Evolutionary conservation across 2,888 invertebrate genomes (phyloP).

Genomic region (Ommatoiulus sabulosus): DNA sequence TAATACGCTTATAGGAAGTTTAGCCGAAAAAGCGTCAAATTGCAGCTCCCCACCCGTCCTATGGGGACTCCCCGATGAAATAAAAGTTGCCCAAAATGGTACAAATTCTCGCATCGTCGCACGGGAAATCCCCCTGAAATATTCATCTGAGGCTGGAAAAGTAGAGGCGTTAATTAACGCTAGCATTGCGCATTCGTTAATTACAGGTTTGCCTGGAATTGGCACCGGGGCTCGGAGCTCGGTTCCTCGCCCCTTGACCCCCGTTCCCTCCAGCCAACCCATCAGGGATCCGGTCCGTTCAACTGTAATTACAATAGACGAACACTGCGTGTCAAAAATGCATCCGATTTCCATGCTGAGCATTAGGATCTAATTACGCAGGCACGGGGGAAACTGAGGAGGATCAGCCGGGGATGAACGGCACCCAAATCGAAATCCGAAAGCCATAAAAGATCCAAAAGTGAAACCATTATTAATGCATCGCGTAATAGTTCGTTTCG

Average conservation of each 20-base stretch:
- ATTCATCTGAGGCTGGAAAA: background rate
- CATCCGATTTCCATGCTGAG: conserved; percentile 13
- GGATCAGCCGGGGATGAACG: background rate
- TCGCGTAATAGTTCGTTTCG: background rate
- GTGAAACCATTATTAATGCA: background rate
- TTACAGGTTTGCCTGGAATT: conserved; percentile 27
- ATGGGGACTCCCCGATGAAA: too few species aligned
- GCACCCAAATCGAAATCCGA: background rate
- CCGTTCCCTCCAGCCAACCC: background rate
- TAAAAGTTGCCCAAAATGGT: background rate
- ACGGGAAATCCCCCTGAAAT: background rate
- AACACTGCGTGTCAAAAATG: conserved; percentile 30
- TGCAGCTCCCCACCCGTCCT: too few species aligned
- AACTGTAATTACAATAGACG: conserved; percentile 27
- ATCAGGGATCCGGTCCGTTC: conserved; percentile 5
- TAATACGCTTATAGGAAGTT: too few species aligned
- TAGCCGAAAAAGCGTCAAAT: too few species aligned
- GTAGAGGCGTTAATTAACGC: conserved; percentile 4
- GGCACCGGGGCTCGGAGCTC: background rate
- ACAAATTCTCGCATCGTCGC: background rate
- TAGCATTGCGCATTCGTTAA: conserved; percentile 13
- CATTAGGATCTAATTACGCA: conserved; percentile 23
- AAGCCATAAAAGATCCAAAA: background rate
- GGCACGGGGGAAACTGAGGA: background rate
- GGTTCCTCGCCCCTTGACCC: background rate